Conservation (phyloP, 2,797 vertebrate genomes). For the Apogon talboti region DNA sequence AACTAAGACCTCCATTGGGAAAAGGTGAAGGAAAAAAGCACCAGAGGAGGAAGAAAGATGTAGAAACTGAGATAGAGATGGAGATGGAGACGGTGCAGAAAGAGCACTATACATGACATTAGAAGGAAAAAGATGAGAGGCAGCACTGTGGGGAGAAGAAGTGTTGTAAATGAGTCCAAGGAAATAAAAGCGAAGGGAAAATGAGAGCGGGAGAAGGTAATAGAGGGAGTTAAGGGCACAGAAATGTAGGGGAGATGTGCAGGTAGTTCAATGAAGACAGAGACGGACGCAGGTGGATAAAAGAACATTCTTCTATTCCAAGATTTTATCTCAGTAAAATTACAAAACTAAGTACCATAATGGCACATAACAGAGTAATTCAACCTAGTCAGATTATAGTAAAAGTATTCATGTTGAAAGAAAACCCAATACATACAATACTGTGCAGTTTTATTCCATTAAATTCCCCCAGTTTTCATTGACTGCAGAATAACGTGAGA, state of each 20-base stretch:
- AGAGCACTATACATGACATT: slow-evolving; percentile 30
- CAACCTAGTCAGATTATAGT: too few species aligned
- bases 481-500: slow-evolving; percentile 17
- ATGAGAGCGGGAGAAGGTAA: slow-evolving; percentile 24
- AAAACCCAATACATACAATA: background rate
- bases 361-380: too few species aligned
- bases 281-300: too few species aligned
- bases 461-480: slow-evolving; percentile 9
- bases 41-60: slow-evolving; percentile 29
- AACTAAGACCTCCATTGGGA: slow-evolving; percentile 75
- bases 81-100: slow-evolving; percentile 35
- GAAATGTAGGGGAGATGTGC: background rate
- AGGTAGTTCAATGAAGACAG: background rate
- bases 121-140: slow-evolving; percentile 37
- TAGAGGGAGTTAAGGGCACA: slow-evolving; percentile 4
- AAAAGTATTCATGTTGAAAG: background rate
- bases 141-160: slow-evolving; percentile 13
- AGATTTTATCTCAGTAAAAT: too few species aligned
- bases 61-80: slow-evolving; percentile 19
- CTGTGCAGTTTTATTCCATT: background rate
- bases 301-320: too few species aligned
- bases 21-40: slow-evolving; percentile 54
- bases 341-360: too few species aligned
- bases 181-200: slow-evolving; percentile 27
- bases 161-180: slow-evolving; percentile 39